Percentiles rank a stretch among this genome's conserved stretches.
These are phyloP conservation scores for Drosophila teissieri DNA, from an alignment of 1,140 invertebrate species.

Conservation along the genomic window DNA sequence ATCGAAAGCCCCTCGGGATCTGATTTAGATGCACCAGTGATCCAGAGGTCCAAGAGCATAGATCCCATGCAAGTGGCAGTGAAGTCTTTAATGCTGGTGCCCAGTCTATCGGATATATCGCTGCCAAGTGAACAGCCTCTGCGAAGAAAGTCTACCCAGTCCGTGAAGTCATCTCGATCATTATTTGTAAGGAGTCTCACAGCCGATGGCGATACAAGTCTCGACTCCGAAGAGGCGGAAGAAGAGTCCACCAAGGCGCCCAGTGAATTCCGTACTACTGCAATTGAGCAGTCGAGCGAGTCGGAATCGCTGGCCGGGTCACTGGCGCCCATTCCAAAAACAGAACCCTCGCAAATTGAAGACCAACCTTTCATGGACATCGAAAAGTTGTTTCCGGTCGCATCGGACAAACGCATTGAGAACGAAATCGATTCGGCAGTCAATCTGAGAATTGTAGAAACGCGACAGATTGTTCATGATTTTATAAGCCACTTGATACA, in stretches of 20 bases:
- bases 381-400: not conserved
- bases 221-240: not conserved
- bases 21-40: not conserved
- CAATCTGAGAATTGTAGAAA: not conserved
- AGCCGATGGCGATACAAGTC: not conserved
- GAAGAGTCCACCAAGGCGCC: not conserved
- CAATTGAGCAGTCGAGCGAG: not conserved
- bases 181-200: not conserved
- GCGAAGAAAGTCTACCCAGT: not conserved
- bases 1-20: not conserved
- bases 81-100: constrained; percentile 19
- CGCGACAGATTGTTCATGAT: too few species aligned
- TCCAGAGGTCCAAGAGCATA: not conserved
- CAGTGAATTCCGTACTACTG: not conserved
- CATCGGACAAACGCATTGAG: not conserved
- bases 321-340: not conserved
- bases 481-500: constrained; percentile 5
- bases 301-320: not conserved
- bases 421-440: not conserved
- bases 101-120: constrained; percentile 15
- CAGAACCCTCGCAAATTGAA: too few species aligned
- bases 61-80: constrained; percentile 1
- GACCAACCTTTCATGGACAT: not conserved
- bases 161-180: not conserved
- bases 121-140: not conserved